Base-by-base conservation (phyloP, 2,113 vertebrate species). In the Ginglymostoma cirratum region DNA sequence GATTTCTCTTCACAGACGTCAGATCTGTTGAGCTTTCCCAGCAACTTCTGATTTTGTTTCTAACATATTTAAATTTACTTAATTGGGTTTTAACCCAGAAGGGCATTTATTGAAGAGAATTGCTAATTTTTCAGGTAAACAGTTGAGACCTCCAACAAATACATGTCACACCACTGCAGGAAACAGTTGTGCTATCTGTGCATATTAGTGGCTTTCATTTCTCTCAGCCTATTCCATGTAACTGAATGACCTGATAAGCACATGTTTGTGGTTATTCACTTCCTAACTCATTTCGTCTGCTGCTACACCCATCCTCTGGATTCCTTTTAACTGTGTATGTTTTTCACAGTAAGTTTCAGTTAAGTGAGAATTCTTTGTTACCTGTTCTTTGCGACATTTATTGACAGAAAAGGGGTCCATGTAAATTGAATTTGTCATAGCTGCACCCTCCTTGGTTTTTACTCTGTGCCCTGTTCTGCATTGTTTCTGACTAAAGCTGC, bases 241-340 rank as follows among this genome's bases (percentile, higher is more conserved):
- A 66, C 61, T 93, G 89, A 93, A 66, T 93, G 15, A 66, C 61
- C 61, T 45, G 89, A 93, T 93, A 66, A 93, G 89, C 89, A 93
- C 61, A 92, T 92, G 34, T 66, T 93, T 93, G 89, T 24, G 89
- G 89, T 93, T 67, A 93, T 61, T 67, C 34, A 93, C 34, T 93
- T 93, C 61, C 17, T 93, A 93, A 66, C 34, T 6, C 89, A 93
- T 93, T 93, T 61, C 23, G 19, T n/a, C 34, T 93, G 21, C 89
- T 23, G 89, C 6, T 38, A 93, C 89, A 67, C 89, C 61, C 89
- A 67, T 93, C 67, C 89, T 38, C 30, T 93, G 66, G n/a, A 93
- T 65, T 93, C 89, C 55, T n/a, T n/a, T 93, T 66, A 66, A 38
- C 61, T 66, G 89, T 3, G 30, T 30, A 92, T 3, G 10, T 66